phyloP scores from a whole-genome alignment of 2,797 vertebrate species.

The Buceros bicornis region DNA sequence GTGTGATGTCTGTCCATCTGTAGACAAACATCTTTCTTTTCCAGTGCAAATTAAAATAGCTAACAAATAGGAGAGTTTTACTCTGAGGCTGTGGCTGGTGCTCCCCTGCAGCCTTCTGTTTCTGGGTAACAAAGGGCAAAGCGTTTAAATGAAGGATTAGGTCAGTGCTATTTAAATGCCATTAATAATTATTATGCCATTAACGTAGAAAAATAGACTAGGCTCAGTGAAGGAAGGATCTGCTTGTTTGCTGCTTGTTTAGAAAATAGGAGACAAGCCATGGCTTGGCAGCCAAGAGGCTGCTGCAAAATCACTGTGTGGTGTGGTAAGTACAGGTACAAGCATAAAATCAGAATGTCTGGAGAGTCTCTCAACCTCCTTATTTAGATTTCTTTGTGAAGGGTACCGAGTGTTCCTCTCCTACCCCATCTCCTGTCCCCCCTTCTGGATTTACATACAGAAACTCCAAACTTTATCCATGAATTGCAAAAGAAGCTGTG shows the following conservation, averaged over 20 bases:
- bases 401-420: background rate
- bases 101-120: background rate
- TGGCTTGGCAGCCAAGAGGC: background rate
- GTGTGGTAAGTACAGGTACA: background rate
- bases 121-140: background rate
- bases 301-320: background rate
- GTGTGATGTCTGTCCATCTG: background rate
- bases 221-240: background rate
- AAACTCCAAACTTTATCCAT: background rate
- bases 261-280: background rate
- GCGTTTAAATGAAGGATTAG: background rate
- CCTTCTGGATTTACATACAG: background rate
- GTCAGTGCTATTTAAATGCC: background rate
- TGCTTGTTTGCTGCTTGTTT: background rate
- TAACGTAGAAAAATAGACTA: background rate
- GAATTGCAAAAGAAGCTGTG: background rate
- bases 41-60: background rate
- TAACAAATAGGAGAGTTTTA: background rate
- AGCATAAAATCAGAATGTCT: background rate
- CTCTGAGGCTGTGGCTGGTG: background rate
- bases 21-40: background rate
- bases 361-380: background rate
- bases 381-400: background rate
- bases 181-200: background rate
- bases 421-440: rapidly evolving